A percentile compares a stretch with the other conserved stretches of the same genome.
Evolutionary conservation across 2,113 vertebrate genomes (phyloP).

Genomic region (Ptilorrhoa leucosticta): DNA sequence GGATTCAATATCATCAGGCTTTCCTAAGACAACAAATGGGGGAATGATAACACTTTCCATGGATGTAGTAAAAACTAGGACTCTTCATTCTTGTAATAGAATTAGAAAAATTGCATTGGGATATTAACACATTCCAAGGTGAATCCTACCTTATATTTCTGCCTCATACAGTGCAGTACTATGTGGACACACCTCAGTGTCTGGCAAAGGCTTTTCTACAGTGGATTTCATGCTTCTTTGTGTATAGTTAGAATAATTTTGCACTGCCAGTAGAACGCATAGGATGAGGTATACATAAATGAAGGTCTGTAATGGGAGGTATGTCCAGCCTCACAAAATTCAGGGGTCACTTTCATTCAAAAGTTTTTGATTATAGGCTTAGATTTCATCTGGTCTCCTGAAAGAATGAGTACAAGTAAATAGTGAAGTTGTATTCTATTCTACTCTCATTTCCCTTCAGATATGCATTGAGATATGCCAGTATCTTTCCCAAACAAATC

Average conservation of each 20-base stretch:
- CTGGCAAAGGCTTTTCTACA: background rate
- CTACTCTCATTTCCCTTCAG: background rate
- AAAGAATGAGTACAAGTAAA: background rate
- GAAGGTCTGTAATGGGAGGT: background rate
- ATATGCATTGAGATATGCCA: background rate
- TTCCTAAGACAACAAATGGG: background rate
- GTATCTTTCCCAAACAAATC: background rate
- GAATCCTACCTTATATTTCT: background rate
- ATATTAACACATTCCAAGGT: background rate
- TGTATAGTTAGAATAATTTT: background rate
- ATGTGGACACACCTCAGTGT: accelerated
- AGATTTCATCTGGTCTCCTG: background rate
- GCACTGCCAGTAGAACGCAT: background rate
- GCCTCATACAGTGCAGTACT: too few relatives aligned
- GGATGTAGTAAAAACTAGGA: background rate
- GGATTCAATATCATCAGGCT: background rate
- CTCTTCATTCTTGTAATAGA: background rate
- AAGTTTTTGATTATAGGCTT: background rate
- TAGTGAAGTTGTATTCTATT: background rate
- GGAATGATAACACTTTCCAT: background rate
- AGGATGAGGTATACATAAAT: background rate
- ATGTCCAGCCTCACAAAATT: background rate
- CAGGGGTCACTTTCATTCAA: background rate
- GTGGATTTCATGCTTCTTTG: background rate
- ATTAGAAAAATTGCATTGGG: background rate